phyloP scores from a whole-genome alignment of 2,797 vertebrate species.

The Oreochromis mossambicus region DNA sequence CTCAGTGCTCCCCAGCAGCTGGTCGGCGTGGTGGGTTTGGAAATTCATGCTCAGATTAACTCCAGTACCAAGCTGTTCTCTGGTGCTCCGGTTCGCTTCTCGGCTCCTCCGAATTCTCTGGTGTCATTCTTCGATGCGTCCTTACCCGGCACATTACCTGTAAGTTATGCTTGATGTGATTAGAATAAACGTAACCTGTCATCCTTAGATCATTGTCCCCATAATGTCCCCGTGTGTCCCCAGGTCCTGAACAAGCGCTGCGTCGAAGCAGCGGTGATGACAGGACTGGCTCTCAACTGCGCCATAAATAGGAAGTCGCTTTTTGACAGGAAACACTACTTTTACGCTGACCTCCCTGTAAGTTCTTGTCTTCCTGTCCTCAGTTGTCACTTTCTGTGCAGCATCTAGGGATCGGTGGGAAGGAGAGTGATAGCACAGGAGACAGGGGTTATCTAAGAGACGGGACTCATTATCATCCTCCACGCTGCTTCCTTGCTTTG shows the following conservation, averaged over 20 bases:
- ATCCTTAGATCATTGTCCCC: neutral
- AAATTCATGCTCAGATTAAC: slow-evolving; percentile 94
- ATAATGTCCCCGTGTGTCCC: slow-evolving; percentile 33
- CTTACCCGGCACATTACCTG: slow-evolving; percentile 94
- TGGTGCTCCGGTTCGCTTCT: slow-evolving; percentile 85
- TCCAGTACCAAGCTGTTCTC: slow-evolving; percentile 95
- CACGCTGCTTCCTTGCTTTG: slow-evolving; percentile 5
- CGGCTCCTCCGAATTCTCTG: slow-evolving; percentile 90
- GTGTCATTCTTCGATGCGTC: slow-evolving; percentile 97
- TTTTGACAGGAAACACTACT: slow-evolving; percentile 99
- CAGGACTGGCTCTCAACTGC: slow-evolving; percentile 90
- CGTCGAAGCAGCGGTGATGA: slow-evolving; percentile 95
- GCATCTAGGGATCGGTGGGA: neutral
- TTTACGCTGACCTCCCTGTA: slow-evolving; percentile 97
- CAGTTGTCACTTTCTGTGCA: neutral
- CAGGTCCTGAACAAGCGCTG: slow-evolving; percentile 95
- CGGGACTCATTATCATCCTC: neutral
- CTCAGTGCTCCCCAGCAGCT: slow-evolving; percentile 76
- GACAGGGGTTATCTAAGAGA: neutral
- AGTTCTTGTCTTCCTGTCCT: slow-evolving; percentile 66
- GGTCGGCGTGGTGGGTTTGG: slow-evolving; percentile 90
- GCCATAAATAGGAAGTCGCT: slow-evolving; percentile 91
- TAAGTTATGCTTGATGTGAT: slow-evolving; percentile 64
- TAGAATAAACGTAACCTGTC: neutral
- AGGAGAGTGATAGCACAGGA: neutral